Percentiles rank a stretch among this genome's conserved stretches.
Conservation (phyloP, 2,888 invertebrate genomes). For the Lasioglossum malachurum region DNA sequence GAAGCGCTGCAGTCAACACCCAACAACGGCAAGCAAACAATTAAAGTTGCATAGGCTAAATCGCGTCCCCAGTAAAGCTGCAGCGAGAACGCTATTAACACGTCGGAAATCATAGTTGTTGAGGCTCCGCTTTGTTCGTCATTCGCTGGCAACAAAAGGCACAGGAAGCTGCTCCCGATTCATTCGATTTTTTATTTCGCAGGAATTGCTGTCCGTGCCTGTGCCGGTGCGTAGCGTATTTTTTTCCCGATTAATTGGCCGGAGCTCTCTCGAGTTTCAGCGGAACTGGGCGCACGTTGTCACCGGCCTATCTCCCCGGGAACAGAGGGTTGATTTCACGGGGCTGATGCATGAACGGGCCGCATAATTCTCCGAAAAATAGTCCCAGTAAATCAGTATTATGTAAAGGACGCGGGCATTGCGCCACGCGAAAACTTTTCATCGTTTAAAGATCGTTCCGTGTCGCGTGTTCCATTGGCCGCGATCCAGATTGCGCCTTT, state of each 20-base stretch:
- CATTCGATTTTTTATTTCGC: neutral
- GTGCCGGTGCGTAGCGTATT: neutral
- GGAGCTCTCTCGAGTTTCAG: neutral
- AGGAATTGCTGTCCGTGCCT: neutral
- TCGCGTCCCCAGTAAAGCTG: neutral
- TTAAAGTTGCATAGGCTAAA: neutral
- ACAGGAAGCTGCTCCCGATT: neutral
- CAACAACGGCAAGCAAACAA: too few relatives aligned
- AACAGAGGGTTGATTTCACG: conserved; percentile 34
- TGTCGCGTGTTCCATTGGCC: conserved; percentile 35
- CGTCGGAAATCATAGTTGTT: neutral
- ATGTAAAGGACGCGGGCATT: conserved; percentile 34
- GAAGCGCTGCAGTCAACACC: too few relatives aligned
- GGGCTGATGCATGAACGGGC: neutral
- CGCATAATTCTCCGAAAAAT: conserved; percentile 40
- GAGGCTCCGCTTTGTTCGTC: neutral
- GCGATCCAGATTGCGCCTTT: conserved; percentile 49
- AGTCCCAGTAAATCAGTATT: conserved; percentile 47
- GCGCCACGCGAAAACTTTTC: conserved; percentile 43
- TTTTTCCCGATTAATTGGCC: neutral
- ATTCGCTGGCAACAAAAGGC: neutral
- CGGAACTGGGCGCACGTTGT: neutral
- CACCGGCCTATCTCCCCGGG: conserved; percentile 22
- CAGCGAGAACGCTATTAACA: neutral
- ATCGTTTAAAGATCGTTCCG: conserved; percentile 52